Base-by-base conservation (phyloP, 2,113 vertebrate genomes). In the Aix galericulata region DNA sequence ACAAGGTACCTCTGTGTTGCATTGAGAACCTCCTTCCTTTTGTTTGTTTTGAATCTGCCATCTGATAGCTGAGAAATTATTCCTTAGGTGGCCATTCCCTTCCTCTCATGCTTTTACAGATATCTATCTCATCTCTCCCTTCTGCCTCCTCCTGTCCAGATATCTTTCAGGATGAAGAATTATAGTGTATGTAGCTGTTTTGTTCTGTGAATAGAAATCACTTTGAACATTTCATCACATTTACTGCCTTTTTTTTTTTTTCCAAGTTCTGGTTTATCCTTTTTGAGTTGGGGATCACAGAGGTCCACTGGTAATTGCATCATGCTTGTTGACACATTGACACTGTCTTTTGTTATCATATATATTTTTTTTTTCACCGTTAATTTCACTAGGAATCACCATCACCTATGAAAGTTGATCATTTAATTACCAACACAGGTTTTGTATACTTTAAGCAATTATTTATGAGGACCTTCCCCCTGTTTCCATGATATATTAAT, bases 381-480 rank as follows among this genome's bases (percentile, higher is more conserved):
- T 27, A 36, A 64, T 79, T 79, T n/a, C 17, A 34, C 27, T 46
- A 60, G 17, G 48, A 34, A 11, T 29, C 14, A 27, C 7, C 23
- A 31, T 92, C 36, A 27, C 58, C 20, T n/a, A 9, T 31, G 23
- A 82, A 32, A 38, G 20, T 23, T 25, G 25, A 56, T 38, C 5
- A 64, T 42, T 64, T 82, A 38, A 73, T 82, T 64, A 40, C 1
- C 3, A 72, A 12, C 4, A 15, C 29, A 18, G 6, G 17, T 55
- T 89, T 26, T 32, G 21, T 40, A 17, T 67, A 9, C 46, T 88
- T 86, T 29, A 58, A 85, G 68, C 25, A 15, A n/a, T 46, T 77
- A 46, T 0, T 0, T 9, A 9, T 38, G 50, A 73, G 26, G 38
- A 42, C 11, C 13, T 48, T 64, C 26, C 7, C 6, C 58, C 9